phyloP scores from a whole-genome alignment of 92 coral and sea anemone genomes.

The Porites lobata region DNA sequence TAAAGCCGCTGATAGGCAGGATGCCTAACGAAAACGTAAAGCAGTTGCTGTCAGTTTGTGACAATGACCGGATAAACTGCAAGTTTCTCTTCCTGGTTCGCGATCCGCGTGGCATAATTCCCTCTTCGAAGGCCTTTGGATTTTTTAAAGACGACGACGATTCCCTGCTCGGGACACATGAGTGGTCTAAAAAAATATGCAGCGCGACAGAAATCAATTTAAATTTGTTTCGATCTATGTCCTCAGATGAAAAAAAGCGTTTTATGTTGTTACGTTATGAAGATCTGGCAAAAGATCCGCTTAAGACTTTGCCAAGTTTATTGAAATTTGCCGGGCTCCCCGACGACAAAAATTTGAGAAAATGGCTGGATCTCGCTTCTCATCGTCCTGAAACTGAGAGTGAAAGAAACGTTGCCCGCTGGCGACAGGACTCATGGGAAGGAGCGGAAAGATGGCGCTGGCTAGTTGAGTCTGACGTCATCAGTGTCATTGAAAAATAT shows the following conservation, averaged over 20 bases:
- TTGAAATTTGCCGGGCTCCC: slow-evolving; percentile 23
- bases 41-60: no score
- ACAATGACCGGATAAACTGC: no score
- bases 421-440: slow-evolving; percentile 23
- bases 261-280: slow-evolving; percentile 48
- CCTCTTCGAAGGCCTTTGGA: no score
- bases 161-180: no score
- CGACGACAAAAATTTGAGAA: not conserved
- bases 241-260: not conserved
- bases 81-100: no score
- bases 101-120: no score
- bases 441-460: slow-evolving; percentile 49
- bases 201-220: slow-evolving; percentile 12
- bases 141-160: no score
- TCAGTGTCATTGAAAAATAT: slow-evolving; percentile 32
- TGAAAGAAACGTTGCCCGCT: not conserved
- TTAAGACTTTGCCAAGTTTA: slow-evolving; percentile 8
- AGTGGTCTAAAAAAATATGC: not conserved
- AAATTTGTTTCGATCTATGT: not conserved
- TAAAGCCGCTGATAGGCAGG: slow-evolving; percentile 28
- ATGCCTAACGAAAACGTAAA: not conserved
- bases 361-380: slow-evolving; percentile 9
- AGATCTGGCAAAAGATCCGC: slow-evolving; percentile 45
- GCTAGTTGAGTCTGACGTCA: slow-evolving; percentile 15
- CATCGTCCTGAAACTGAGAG: slow-evolving; percentile 5